A percentile compares a stretch with the other conserved stretches of the same genome.
Evolutionary conservation across 2,888 invertebrate species (phyloP).

Genomic region (Stegophylla sp.): DNA sequence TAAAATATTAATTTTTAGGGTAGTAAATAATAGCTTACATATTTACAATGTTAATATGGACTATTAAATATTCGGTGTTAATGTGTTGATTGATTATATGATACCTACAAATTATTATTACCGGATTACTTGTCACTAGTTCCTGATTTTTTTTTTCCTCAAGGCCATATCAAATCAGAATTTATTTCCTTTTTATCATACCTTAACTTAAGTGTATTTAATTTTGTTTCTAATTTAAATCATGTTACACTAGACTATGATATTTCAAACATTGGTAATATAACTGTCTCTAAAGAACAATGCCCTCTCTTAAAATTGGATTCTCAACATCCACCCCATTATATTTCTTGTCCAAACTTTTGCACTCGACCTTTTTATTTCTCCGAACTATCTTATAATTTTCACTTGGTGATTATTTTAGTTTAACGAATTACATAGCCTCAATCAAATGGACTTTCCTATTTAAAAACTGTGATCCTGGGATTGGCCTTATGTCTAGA

Average conservation of each 20-base stretch:
- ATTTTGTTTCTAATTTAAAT: neutral
- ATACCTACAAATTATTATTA: no score
- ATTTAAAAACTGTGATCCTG: no score
- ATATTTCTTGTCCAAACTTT: conserved; percentile 1
- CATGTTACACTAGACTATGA: neutral
- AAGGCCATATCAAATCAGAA: neutral
- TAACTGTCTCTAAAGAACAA: neutral
- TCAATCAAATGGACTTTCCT: no score
- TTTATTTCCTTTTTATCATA: conserved; percentile 9
- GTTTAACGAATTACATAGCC: neutral
- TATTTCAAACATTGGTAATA: conserved; percentile 5
- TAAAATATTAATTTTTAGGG: no score
- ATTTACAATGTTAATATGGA: no score
- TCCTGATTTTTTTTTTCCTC: neutral
- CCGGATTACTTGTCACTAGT: no score
- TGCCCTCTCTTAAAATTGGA: neutral
- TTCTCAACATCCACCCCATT: neutral
- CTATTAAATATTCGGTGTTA: no score
- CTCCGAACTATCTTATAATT: neutral
- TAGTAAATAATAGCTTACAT: no score
- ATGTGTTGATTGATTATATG: no score
- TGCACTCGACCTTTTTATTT: neutral
- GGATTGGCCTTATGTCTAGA: no score
- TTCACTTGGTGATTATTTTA: neutral
- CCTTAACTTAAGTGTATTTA: neutral